Base-by-base conservation (phyloP, 2,888 invertebrate genomes). In the Sinelater perroti region DNA sequence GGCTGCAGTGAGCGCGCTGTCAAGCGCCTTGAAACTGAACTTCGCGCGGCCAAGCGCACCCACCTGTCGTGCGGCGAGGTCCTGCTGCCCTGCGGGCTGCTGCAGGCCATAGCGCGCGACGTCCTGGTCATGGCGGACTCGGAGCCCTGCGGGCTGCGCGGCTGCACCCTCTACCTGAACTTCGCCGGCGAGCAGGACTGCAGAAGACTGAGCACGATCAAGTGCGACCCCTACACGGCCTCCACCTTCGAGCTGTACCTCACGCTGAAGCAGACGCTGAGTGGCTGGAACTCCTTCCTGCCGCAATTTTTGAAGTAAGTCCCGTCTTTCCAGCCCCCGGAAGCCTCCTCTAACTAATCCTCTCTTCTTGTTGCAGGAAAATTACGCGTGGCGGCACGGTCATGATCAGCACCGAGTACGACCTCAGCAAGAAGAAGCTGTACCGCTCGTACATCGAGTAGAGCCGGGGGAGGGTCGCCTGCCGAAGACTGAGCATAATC, bases 271-370 rank as follows among this genome's bases (percentile, higher is more conserved):
- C 93, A 93, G 77, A 91, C 91, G 75, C 85, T 87, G 58, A 87
- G 89, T 69, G 88, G 90, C 76, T 95, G 94, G 94, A 90, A 90
- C 68, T 88, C 88, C 71, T 83, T 90, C 75, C 81, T 94, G 80
- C 91, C 93, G 79, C 92, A 93, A 79, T 90, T 94, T 80, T 83
- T 94, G 79, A 92, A 91, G 92, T 92, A 79, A 88, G 89, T 86
- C 17, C 31, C 26, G 7, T 36, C 5, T 35, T 35, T 16, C 10
- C 18, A 16, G 7, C 2, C 10, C n/a, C n/a, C n/a, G n/a, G n/a
- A n/a, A n/a, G n/a, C n/a, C n/a, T n/a, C n/a, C n/a, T n/a, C n/a
- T 14, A 28, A 11, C 45, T 55, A 33, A 55, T n/a, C 4, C 11
- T 33, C 18, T 58, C 54, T 69, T 7, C 30, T 64, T 67, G 64